Percentiles rank a stretch among this genome's conserved stretches.
Evolutionary conservation across 2,113 vertebrate genomes (phyloP).

Genomic region (Artemisiospiza belli): DNA sequence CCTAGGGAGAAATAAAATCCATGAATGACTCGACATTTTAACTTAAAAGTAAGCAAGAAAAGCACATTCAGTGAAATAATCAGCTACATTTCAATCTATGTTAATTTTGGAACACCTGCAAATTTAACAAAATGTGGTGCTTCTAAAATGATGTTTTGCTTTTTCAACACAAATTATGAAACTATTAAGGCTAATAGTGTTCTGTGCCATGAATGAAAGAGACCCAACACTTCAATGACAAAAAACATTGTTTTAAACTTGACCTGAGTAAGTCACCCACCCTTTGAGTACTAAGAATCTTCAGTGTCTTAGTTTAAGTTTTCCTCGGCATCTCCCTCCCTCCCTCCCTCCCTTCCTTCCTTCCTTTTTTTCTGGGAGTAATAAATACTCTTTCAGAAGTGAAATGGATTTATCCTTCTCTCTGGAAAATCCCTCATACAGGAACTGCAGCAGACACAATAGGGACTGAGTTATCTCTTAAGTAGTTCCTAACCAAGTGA

Average conservation of each 20-base stretch:
- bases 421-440: neutral
- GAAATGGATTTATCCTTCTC: neutral
- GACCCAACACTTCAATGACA: neutral
- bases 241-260: neutral
- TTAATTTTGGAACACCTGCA: neutral
- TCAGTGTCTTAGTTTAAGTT: neutral
- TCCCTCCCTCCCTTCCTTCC: neutral
- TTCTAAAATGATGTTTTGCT: neutral
- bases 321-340: neutral
- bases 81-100: neutral
- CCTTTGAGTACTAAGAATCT: neutral
- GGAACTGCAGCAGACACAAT: neutral
- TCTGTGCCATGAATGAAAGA: neutral
- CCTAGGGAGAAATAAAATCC: neutral
- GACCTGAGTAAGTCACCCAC: neutral
- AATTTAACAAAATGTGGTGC: neutral
- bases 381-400: neutral
- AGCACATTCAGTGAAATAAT: neutral
- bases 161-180: neutral
- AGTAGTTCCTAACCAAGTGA: rapidly evolving
- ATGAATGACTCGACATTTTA: neutral
- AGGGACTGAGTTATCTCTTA: neutral
- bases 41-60: neutral
- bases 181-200: neutral
- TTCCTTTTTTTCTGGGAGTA: neutral